Percentiles rank a stretch among this genome's conserved stretches.
Conservation (phyloP, 1,140 invertebrate genomes). For the Saccostrea cuccullata region DNA sequence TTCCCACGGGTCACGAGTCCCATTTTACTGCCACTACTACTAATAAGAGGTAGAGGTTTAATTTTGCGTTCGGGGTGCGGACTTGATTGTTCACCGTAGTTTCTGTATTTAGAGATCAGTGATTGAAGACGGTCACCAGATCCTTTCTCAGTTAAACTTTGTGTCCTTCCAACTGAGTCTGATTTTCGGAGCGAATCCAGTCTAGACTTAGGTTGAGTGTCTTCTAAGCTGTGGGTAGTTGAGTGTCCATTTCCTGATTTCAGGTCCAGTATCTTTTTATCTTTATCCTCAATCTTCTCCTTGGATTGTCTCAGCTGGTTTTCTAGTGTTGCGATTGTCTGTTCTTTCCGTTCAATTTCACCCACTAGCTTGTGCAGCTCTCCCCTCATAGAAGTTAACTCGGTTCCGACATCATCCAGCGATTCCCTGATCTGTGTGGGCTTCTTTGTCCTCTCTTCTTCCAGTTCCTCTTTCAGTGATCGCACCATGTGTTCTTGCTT, state of each 20-base stretch:
- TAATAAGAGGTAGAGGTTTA: conserved; percentile 60
- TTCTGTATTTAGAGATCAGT: conserved; percentile 71
- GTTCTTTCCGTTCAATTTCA: conserved; percentile 72
- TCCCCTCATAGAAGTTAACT: conserved; percentile 68
- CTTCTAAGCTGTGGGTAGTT: conserved; percentile 13
- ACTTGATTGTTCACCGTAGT: conserved; percentile 62
- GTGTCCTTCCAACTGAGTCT: background rate
- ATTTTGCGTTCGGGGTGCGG: conserved; percentile 62
- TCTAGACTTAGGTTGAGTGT: background rate
- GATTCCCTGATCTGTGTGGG: conserved; percentile 59
- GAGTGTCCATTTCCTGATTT: conserved; percentile 20
- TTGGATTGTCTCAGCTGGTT: conserved; percentile 66
- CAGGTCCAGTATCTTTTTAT: conserved; percentile 46
- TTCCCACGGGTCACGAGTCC: conserved; percentile 64
- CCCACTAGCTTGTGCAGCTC: conserved; percentile 71
- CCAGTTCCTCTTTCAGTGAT: conserved; percentile 63
- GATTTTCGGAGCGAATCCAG: background rate
- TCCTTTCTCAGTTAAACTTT: conserved; percentile 51
- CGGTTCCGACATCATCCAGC: conserved; percentile 71
- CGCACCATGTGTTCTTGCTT: conserved; percentile 66
- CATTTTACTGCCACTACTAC: conserved; percentile 62
- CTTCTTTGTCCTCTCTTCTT: conserved; percentile 23
- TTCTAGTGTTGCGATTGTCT: conserved; percentile 68
- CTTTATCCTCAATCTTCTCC: conserved; percentile 60
- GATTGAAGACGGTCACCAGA: conserved; percentile 65